phyloP scores from a whole-genome alignment of 1,140 invertebrate species.

The Aphelinus certus region DNA sequence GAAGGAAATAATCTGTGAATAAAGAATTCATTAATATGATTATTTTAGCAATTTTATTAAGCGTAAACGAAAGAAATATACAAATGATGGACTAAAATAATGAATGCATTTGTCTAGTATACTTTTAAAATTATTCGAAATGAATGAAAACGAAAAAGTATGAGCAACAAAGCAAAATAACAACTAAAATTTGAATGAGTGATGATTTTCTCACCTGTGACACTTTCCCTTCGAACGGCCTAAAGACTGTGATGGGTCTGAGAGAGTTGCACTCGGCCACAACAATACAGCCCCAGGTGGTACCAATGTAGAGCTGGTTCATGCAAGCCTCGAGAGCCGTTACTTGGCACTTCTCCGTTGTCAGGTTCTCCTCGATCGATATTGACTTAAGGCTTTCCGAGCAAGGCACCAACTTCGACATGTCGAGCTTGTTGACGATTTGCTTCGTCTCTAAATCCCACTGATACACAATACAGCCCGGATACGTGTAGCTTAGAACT shows the following conservation, averaged over 20 bases:
- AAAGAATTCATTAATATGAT: background rate
- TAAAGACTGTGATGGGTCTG: conserved; percentile 87
- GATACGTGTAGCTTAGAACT: conserved; percentile 82
- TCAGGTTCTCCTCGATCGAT: conserved; percentile 87
- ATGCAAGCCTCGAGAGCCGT: conserved; percentile 79
- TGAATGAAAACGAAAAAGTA: no score
- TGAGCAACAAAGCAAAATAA: no score
- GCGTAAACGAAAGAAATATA: background rate
- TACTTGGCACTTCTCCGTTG: conserved; percentile 82
- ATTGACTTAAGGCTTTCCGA: conserved; percentile 92
- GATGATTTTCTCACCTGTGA: conserved; percentile 46
- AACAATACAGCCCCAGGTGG: conserved; percentile 91
- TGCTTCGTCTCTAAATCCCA: conserved; percentile 76
- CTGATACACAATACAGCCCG: conserved; percentile 85
- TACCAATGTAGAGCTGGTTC: conserved; percentile 85
- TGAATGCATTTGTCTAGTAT: no score
- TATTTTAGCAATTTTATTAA: no score
- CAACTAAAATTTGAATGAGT: no score
- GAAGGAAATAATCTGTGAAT: conserved; percentile 56
- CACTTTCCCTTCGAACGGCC: conserved; percentile 88
- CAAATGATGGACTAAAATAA: no score
- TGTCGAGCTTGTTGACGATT: conserved; percentile 85
- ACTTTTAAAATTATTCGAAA: no score
- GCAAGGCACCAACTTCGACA: conserved; percentile 90
- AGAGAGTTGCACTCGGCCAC: conserved; percentile 83